These are phyloP conservation scores for Willisornis vidua DNA, from an alignment of 2,113 vertebrate genomes.

Conservation along the genomic window DNA sequence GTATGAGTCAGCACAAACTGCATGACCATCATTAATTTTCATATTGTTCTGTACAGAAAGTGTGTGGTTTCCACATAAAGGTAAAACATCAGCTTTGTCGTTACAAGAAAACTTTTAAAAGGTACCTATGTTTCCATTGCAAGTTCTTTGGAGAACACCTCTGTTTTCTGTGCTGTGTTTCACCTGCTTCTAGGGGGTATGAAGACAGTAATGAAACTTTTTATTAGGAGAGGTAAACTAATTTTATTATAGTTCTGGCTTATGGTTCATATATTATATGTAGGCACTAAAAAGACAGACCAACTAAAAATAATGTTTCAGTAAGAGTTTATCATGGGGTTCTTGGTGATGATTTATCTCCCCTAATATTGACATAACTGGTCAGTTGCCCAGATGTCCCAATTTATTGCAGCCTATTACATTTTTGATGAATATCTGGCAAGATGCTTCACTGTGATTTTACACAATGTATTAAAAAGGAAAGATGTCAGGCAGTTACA, in stretches of 20 bases:
- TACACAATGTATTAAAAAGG: background rate
- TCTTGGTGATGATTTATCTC: background rate
- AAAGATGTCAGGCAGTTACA: background rate
- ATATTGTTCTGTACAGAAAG: background rate
- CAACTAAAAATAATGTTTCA: background rate
- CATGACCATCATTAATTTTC: background rate
- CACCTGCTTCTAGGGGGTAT: background rate
- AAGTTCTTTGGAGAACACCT: background rate
- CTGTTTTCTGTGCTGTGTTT: background rate
- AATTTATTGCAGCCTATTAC: slow-evolving; percentile 2
- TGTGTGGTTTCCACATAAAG: background rate
- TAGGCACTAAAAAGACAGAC: background rate
- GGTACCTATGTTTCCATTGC: background rate
- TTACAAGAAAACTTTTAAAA: background rate
- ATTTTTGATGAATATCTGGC: background rate
- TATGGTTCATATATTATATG: background rate
- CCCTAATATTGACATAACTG: background rate
- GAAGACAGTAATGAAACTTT: background rate
- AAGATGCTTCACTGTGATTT: background rate
- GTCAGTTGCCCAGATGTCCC: slow-evolving; percentile 19
- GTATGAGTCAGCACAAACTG: background rate
- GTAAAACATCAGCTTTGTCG: background rate
- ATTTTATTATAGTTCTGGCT: background rate
- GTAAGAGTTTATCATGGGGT: background rate
- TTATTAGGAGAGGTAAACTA: background rate